Evolutionary conservation across 2,888 invertebrate species (phyloP).

Genomic region (Pandemis heparana): DNA sequence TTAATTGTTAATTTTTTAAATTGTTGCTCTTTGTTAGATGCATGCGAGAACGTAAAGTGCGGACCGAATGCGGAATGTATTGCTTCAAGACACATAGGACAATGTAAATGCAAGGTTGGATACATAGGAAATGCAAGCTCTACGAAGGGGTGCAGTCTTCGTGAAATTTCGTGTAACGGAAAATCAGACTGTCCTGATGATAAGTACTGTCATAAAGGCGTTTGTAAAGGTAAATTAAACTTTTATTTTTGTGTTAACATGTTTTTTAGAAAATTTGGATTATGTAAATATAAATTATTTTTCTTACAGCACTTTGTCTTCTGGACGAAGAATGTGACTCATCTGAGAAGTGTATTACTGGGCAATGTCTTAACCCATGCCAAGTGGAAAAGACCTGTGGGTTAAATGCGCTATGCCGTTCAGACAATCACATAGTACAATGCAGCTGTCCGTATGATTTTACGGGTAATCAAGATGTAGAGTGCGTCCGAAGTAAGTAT

Average conservation of each 20-base stretch:
- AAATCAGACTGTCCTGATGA: slow-evolving; percentile 91
- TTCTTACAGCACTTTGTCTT: slow-evolving; percentile 89
- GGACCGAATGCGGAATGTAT: slow-evolving; percentile 94
- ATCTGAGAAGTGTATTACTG: slow-evolving; percentile 92
- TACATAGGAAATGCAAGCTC: slow-evolving; percentile 92
- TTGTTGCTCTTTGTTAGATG: slow-evolving; percentile 80
- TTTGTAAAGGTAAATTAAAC: slow-evolving; percentile 91
- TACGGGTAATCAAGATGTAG: slow-evolving; percentile 93
- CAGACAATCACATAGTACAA: slow-evolving; percentile 90
- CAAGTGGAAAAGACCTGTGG: slow-evolving; percentile 91
- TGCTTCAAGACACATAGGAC: slow-evolving; percentile 90
- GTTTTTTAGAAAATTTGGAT: not conserved
- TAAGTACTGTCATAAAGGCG: slow-evolving; percentile 92
- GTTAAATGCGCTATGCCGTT: slow-evolving; percentile 92
- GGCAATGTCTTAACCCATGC: slow-evolving; percentile 94
- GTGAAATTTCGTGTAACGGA: slow-evolving; percentile 89
- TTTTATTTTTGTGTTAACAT: slow-evolving; percentile 11
- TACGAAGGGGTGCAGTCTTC: slow-evolving; percentile 90
- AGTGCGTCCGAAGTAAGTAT: slow-evolving; percentile 92
- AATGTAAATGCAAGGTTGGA: slow-evolving; percentile 92
- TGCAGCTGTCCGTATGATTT: slow-evolving; percentile 94
- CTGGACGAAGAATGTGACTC: slow-evolving; percentile 92
- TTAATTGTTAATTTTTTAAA: slow-evolving; percentile 13
- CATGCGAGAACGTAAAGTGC: slow-evolving; percentile 91
- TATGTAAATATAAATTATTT: not conserved